Evolutionary conservation across 2,797 vertebrate genomes (phyloP).

Genomic region (Coregonus suidteri): DNA sequence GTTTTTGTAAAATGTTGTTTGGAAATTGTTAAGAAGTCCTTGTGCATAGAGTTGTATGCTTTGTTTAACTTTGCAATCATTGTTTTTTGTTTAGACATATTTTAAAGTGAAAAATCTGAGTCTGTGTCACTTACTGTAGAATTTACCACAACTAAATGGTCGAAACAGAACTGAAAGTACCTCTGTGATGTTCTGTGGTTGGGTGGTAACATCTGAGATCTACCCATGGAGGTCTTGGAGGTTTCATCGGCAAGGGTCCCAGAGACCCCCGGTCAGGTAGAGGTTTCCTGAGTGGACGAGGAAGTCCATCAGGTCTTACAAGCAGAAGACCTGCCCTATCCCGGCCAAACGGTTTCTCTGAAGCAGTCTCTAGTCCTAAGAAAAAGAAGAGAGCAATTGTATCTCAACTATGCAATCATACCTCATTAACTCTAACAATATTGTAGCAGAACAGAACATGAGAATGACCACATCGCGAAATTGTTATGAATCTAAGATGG

Average conservation of each 20-base stretch:
- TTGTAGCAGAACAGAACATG: not conserved
- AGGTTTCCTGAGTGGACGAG: slow-evolving; percentile 40
- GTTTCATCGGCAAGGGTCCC: slow-evolving; percentile 61
- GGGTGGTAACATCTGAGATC: slow-evolving; percentile 53
- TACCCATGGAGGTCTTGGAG: slow-evolving; percentile 68
- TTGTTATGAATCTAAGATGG: not conserved
- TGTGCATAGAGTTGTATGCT: too few species aligned
- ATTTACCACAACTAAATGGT: not conserved
- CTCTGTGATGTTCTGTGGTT: slow-evolving; percentile 30
- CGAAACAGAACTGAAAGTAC: not conserved
- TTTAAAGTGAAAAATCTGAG: too few species aligned
- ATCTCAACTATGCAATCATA: not conserved
- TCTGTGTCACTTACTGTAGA: too few species aligned
- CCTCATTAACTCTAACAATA: not conserved
- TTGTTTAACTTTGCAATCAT: not conserved
- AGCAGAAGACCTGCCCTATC: slow-evolving; percentile 19
- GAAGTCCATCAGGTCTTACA: slow-evolving; percentile 19
- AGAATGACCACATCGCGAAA: not conserved
- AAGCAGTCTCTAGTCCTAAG: slow-evolving; percentile 31
- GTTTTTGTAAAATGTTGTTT: too few species aligned
- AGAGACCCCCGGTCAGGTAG: slow-evolving; percentile 56
- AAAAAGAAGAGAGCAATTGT: not conserved
- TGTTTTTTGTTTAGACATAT: not conserved
- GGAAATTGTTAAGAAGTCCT: too few species aligned
- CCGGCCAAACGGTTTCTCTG: slow-evolving; percentile 39